A percentile compares a stretch with the other conserved stretches of the same genome.
phyloP scores from a whole-genome alignment of 1,140 invertebrate species.

The Pseudomyrmex gracilis region DNA sequence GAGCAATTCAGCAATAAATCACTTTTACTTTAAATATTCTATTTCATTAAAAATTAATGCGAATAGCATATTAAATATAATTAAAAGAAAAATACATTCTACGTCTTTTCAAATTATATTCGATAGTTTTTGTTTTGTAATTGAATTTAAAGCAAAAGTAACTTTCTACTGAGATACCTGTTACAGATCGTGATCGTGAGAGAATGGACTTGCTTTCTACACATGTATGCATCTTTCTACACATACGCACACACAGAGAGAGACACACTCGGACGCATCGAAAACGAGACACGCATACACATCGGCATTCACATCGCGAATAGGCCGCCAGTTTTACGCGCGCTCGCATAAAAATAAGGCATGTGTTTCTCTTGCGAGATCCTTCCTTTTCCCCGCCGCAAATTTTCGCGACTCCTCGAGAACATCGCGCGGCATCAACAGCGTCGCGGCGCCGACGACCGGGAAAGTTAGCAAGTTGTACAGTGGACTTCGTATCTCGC shows the following conservation, averaged over 20 bases:
- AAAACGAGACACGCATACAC: background rate
- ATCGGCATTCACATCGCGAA: slow-evolving; percentile 7
- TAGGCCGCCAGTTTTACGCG: background rate
- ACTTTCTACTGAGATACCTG: too few relatives aligned
- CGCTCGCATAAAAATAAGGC: slow-evolving; percentile 10
- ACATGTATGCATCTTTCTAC: background rate
- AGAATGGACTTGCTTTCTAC: background rate
- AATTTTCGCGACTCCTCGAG: slow-evolving; percentile 42
- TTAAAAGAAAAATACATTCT: too few relatives aligned
- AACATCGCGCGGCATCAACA: slow-evolving; percentile 51
- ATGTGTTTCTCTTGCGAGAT: slow-evolving; percentile 1
- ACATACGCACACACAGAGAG: background rate
- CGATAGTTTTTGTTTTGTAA: too few relatives aligned
- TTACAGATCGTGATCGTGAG: too few relatives aligned
- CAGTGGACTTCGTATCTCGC: slow-evolving; percentile 87
- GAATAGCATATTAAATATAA: too few relatives aligned
- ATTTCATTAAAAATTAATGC: too few relatives aligned
- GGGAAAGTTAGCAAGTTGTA: slow-evolving; percentile 92
- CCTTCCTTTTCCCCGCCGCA: background rate
- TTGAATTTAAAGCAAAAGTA: too few relatives aligned
- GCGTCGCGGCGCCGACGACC: slow-evolving; percentile 83
- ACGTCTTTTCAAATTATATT: too few relatives aligned
- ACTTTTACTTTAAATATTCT: too few relatives aligned
- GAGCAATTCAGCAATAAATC: too few relatives aligned
- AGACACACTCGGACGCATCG: background rate